Conservation (phyloP, 2,888 invertebrate genomes). For the Odontocolon sp. region DNA sequence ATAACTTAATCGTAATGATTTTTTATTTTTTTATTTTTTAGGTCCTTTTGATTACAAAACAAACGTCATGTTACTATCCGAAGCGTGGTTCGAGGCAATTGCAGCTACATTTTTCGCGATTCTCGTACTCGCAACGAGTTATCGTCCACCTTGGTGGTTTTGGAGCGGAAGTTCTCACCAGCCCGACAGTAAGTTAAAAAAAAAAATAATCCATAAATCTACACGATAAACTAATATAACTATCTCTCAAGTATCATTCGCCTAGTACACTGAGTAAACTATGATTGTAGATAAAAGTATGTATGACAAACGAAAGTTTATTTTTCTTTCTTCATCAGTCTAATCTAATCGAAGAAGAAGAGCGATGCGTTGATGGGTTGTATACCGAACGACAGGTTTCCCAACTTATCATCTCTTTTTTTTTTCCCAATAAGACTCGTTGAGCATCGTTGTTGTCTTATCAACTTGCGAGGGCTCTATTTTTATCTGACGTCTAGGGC, state of each 20-base stretch:
- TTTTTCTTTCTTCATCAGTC: conserved; percentile 12
- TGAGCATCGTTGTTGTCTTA: too few relatives aligned
- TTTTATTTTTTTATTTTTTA: neutral
- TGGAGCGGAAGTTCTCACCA: conserved; percentile 68
- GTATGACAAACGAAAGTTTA: neutral
- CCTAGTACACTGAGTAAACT: conserved; percentile 8
- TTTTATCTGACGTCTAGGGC: neutral
- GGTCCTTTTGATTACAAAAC: conserved; percentile 13
- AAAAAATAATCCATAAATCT: neutral
- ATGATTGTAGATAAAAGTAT: neutral
- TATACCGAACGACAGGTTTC: conserved; percentile 30
- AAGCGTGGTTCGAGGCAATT: conserved; percentile 75
- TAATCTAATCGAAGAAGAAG: conserved; percentile 24
- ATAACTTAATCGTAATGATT: neutral
- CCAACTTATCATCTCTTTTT: conserved; percentile 24
- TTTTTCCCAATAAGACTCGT: too few relatives aligned
- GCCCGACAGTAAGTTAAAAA: conserved; percentile 66
- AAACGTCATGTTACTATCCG: conserved; percentile 70
- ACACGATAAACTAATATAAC: neutral
- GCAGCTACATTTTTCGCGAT: conserved; percentile 72
- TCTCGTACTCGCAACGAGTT: conserved; percentile 73
- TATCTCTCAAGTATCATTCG: conserved; percentile 7
- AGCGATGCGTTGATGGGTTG: neutral
- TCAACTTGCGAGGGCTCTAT: neutral
- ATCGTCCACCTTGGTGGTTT: conserved; percentile 76